Conservation (phyloP, 2,888 invertebrate species). For the Ennomos fuscantarius region DNA sequence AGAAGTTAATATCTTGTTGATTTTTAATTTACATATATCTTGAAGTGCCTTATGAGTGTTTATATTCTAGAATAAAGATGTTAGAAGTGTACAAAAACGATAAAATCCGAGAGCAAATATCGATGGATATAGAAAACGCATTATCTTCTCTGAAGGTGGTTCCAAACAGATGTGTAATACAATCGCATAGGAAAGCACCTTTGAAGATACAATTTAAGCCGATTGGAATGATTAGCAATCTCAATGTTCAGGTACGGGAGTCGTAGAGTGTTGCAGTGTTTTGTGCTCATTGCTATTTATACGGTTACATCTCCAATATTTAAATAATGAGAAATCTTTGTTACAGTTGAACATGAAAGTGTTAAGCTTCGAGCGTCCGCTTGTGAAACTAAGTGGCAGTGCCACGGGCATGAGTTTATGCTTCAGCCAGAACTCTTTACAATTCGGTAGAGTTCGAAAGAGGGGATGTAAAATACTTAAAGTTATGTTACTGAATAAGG, state of each 20-base stretch:
- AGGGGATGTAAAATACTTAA: slow-evolving; percentile 73
- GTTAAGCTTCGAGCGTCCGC: slow-evolving; percentile 65
- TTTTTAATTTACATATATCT: too few species aligned
- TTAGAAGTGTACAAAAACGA: slow-evolving; percentile 66
- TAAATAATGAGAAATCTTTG: slow-evolving; percentile 18
- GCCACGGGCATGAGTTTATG: slow-evolving; percentile 74
- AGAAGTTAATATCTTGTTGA: too few species aligned
- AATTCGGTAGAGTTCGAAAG: slow-evolving; percentile 76
- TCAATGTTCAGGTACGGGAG: slow-evolving; percentile 70
- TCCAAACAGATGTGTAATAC: slow-evolving; percentile 66
- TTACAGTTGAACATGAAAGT: slow-evolving; percentile 76
- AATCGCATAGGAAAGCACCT: slow-evolving; percentile 67
- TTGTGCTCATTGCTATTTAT: too few species aligned
- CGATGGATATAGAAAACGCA: slow-evolving; percentile 69
- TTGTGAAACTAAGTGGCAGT: slow-evolving; percentile 71
- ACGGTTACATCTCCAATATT: not conserved
- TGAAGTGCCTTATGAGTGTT: slow-evolving; percentile 1
- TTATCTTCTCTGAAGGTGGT: slow-evolving; percentile 71
- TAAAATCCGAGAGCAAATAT: slow-evolving; percentile 65
- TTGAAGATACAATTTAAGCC: slow-evolving; percentile 78
- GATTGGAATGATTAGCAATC: slow-evolving; percentile 69
- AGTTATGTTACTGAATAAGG: slow-evolving; percentile 75
- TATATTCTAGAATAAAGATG: slow-evolving; percentile 62
- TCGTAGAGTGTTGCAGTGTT: not conserved
- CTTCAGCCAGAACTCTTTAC: slow-evolving; percentile 73